Base-by-base conservation (phyloP, 2,888 invertebrate species). In the Dryobota labecula region DNA sequence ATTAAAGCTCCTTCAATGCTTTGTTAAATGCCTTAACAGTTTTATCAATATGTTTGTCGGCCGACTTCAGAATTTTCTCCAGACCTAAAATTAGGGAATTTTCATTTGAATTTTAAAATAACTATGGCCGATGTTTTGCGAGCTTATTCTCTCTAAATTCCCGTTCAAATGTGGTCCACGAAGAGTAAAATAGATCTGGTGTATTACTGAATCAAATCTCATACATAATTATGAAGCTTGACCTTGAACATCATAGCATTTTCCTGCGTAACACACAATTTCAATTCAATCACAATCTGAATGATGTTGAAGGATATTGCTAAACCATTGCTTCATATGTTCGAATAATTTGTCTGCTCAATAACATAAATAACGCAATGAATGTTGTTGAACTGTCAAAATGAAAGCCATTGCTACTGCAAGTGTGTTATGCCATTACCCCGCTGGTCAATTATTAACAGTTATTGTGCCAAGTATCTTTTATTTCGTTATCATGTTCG, bases 41-140 rank as follows among this genome's bases (percentile, higher is more conserved):
- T 86, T 94, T 94, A 86, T 94, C 92, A 70, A 94, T 87, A 27
- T 91, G 80, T 78, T 93, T 92, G 89, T 94, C 92, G 67, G 91
- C 85, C 49, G 89, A 84, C 86, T 92, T 92, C 73, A 94, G 86
- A 76, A 95, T 84, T 67, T 91, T 49, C 85, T 92, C 67, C 86
- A 89, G 75, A 84, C 89, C 92, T 92, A 92, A 72, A 90, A 90
- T 83, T 73, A 84, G 75, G 78, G 72, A 82, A 79, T 70, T 54
- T 64, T 58, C 8, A 64, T 51, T 70, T 49, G 11, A 30, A 68
- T 53, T 72, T 36, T 49, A 45, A 62, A 54, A 57, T 9, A 24
- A n/a, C 2, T 36, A 27, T 30, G 18, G 33, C 20, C 41, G 8
- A 5, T 4, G 13, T n/a, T 18, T 18, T 15, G 15, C 6, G 20